Percentiles rank a stretch among this genome's conserved stretches.
phyloP scores from a whole-genome alignment of 1,140 invertebrate species.

The Whitmania pigra region DNA sequence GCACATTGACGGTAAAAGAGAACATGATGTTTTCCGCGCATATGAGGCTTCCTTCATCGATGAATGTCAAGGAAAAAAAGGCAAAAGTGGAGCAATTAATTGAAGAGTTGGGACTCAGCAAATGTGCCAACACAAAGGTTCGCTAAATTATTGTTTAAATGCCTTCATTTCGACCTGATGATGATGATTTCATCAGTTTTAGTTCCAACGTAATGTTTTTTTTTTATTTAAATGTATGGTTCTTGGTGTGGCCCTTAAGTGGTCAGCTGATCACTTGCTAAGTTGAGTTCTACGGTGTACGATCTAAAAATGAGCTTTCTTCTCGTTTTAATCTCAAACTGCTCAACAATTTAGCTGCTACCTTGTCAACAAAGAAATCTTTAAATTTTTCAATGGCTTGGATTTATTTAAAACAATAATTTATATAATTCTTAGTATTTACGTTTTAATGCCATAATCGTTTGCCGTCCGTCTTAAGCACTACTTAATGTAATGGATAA shows the following conservation, averaged over 20 bases:
- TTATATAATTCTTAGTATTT: no score
- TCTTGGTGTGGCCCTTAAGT: background rate
- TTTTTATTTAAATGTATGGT: background rate
- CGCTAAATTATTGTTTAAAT: background rate
- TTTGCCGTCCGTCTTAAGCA: no score
- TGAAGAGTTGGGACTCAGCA: conserved; percentile 34
- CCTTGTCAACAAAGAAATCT: no score
- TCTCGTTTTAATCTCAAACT: no score
- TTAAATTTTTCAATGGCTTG: no score
- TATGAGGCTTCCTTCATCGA: conserved; percentile 30
- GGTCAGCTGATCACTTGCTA: no score
- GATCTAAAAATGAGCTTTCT: background rate
- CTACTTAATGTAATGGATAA: background rate
- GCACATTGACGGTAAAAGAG: conserved; percentile 36
- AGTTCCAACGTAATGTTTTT: background rate
- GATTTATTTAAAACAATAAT: no score
- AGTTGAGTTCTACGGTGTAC: no score
- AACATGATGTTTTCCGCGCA: conserved; percentile 39
- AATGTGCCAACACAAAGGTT: conserved; percentile 38
- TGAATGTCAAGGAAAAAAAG: conserved; percentile 29
- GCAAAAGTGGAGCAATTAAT: conserved; percentile 34
- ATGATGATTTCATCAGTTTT: no score
- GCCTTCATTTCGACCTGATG: no score
- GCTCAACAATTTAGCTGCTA: no score
- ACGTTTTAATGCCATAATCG: no score